Evolutionary conservation across 35 echinoderm and acorn worm genomes (phyloP).

Genomic region (Holothuria glaberrima): DNA sequence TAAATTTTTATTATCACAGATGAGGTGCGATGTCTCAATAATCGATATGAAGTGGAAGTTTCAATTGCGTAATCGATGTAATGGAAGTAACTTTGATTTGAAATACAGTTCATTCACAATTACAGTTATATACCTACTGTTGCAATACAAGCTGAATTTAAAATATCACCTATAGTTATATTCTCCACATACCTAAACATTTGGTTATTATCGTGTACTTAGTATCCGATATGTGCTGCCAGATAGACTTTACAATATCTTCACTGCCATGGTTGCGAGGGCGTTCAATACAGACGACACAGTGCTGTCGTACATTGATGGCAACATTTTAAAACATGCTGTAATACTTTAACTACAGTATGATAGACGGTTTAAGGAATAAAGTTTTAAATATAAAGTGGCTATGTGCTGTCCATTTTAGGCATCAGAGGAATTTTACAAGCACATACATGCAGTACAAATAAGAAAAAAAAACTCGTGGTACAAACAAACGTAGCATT

Average conservation of each 20-base stretch:
- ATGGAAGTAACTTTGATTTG: no score
- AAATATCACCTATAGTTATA: background rate
- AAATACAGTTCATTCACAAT: background rate
- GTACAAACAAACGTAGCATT: background rate
- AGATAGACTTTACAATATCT: conserved; percentile 47
- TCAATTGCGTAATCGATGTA: no score
- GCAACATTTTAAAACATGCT: no score
- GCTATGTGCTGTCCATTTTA: background rate
- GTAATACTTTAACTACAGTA: background rate
- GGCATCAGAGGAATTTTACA: background rate
- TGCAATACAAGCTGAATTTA: background rate
- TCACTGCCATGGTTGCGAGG: conserved; percentile 51
- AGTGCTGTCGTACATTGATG: background rate
- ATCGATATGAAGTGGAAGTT: no score
- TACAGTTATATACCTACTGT: background rate
- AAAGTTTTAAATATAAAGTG: background rate
- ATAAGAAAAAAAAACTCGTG: background rate
- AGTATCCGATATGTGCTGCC: conserved; percentile 38
- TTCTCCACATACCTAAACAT: background rate
- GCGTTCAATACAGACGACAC: conserved; percentile 58
- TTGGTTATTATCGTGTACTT: conserved; percentile 37
- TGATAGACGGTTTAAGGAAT: background rate
- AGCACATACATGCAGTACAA: background rate
- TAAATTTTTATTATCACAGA: no score
- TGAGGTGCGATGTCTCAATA: no score